Evolutionary conservation across 2,113 vertebrate species (phyloP), one percentile per base, ranked within the genome.

Genomic region (Passer montanus): DNA sequence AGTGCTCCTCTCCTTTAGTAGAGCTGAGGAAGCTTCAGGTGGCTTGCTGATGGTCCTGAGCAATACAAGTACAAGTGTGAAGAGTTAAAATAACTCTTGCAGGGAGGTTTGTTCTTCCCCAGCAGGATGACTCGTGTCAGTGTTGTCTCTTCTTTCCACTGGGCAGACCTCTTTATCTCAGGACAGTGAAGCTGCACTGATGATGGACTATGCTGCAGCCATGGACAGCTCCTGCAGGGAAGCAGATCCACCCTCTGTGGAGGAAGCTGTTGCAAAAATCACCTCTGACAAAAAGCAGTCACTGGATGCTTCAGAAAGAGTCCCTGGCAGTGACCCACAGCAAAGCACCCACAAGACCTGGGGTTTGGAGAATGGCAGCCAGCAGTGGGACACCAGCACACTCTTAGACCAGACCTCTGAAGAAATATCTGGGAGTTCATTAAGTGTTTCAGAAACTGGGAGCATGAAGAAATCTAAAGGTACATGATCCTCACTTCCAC

Each of bases 401-500:
- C 97, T 97, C 43, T 97, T 98, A 92, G 98, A 98, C 31, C 96
- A 91, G 5, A 98, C 98, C 18, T 97, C 97, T 22, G 98, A 99
- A 55, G 97, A 98, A 46, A 94, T 97, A n/a, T 99, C 99, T 1
- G 97, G 97, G 82, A 98, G 99, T 28, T 99, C 99, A n/a, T 91
- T 99, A 96, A 99, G 98, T 37, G 96, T 98, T 49, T 98, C 98
- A 2, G 99, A 99, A 97, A 97, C 97, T 0, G 98, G 96, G 72
- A 97, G 95, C n/a, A 21, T 98, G 95, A 99, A 99, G 97, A 99
- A 99, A 96, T 98, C 97, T n/a, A 99, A 98, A 99, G 99, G 99
- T 99, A 97, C 4, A 46, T 70, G 66, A 50, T 41, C 49, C 31
- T 85, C 75, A 9, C 41, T 47, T 79, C 28, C 3, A 1, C 55